These are phyloP conservation scores for Strix aluco DNA, from an alignment of 2,113 vertebrate genomes.

Conservation along the genomic window DNA sequence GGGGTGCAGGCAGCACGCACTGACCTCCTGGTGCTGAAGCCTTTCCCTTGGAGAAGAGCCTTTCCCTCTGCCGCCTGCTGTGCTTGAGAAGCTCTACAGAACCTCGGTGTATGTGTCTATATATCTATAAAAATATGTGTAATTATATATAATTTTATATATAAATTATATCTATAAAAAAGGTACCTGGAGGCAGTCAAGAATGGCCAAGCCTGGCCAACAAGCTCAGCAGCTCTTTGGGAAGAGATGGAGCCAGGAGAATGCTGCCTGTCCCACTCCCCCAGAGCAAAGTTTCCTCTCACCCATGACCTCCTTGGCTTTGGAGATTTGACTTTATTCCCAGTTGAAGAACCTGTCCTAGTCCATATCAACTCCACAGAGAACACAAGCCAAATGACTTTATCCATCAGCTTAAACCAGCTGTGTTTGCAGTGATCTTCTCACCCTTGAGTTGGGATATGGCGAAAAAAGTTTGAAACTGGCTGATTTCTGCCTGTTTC, in stretches of 20 bases:
- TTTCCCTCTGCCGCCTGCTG: not conserved
- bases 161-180: too few relatives aligned
- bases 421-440: accelerated
- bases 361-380: not conserved
- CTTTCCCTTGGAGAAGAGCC: not conserved
- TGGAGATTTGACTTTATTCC: not conserved
- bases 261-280: not conserved
- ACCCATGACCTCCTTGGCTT: not conserved
- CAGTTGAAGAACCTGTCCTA: not conserved
- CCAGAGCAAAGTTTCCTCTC: not conserved
- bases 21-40: not conserved
- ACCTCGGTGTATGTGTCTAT: not conserved
- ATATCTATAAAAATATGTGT: too few relatives aligned
- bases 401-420: too few relatives aligned
- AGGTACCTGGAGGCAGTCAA: not conserved
- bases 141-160: not conserved
- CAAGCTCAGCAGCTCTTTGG: accelerated
- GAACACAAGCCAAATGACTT: not conserved
- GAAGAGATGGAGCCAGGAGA: not conserved
- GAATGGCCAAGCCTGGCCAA: not conserved
- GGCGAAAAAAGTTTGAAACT: not conserved
- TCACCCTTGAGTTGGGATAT: accelerated
- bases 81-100: not conserved
- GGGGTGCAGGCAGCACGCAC: not conserved
- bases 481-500: not conserved